Evolutionary conservation across 53 echinoderm and acorn worm genomes (phyloP).

Genomic region (Glandiceps talaboti): DNA sequence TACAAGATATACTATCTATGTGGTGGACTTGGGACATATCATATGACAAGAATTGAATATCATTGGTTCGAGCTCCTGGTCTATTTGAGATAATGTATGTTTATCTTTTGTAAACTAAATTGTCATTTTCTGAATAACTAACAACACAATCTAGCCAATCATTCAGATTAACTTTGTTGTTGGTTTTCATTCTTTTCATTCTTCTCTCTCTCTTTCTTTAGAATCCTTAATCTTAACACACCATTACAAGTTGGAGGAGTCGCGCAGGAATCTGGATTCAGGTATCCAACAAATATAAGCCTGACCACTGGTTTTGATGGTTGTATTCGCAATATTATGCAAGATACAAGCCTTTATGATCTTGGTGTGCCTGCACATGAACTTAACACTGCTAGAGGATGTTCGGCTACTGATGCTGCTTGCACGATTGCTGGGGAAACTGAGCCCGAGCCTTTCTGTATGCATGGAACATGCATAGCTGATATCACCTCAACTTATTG

Average conservation of each 20-base stretch:
- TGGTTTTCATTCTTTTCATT: too few relatives aligned
- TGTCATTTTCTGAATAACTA: too few relatives aligned
- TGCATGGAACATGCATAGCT: conserved; percentile 61
- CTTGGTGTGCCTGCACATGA: conserved; percentile 23
- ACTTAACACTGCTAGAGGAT: conserved; percentile 38
- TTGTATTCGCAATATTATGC: conserved; percentile 68
- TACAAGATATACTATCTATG: too few relatives aligned
- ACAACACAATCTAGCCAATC: too few relatives aligned
- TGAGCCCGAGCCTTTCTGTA: conserved; percentile 17
- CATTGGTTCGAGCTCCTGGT: too few relatives aligned
- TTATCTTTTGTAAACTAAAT: too few relatives aligned
- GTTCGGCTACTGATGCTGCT: conserved; percentile 37
- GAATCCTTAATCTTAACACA: conserved; percentile 62
- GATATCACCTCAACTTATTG: conserved; percentile 40
- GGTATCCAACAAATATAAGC: conserved; percentile 20
- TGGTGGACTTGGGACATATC: too few relatives aligned
- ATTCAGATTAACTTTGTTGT: too few relatives aligned
- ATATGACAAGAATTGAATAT: too few relatives aligned
- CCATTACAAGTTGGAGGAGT: conserved; percentile 84
- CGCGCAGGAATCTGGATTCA: conserved; percentile 1
- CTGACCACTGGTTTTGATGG: conserved; percentile 43
- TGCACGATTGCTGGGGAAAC: conserved; percentile 7
- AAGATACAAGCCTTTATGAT: conserved; percentile 67
- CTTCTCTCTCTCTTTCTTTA: conserved; percentile 1
- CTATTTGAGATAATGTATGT: too few relatives aligned